phyloP scores from a whole-genome alignment of 2,888 invertebrate genomes.

The Latrodectus hesperus region DNA sequence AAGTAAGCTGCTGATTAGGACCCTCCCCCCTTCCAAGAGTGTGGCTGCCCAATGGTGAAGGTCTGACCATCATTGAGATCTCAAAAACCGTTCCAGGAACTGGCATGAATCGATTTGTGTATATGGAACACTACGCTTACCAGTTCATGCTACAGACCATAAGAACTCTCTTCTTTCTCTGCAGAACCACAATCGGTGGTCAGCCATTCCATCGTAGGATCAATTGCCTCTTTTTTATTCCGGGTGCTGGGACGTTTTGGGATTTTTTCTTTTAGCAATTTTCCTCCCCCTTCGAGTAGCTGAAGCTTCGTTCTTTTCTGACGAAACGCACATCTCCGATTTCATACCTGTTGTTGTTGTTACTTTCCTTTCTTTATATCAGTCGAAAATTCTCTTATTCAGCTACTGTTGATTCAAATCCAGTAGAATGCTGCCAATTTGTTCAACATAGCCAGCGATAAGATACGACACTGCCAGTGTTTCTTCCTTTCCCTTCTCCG shows the following conservation, averaged over 20 bases:
- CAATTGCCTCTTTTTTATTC: neutral
- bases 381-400: too few species aligned
- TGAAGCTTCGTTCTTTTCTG: constrained; percentile 10
- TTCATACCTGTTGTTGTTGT: neutral
- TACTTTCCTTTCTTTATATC: neutral
- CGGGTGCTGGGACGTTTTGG: neutral
- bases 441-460: neutral
- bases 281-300: neutral
- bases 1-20: constrained; percentile 11
- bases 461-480: neutral
- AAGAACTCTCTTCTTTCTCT: constrained; percentile 1
- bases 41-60: constrained; percentile 44
- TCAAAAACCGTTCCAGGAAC: constrained; percentile 2
- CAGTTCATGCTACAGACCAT: neutral
- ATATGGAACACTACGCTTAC: neutral
- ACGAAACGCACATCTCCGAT: constrained; percentile 20
- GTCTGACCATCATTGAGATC: constrained; percentile 25
- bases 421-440: neutral
- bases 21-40: constrained; percentile 2
- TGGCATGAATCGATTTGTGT: neutral
- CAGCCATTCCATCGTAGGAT: neutral
- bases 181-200: neutral
- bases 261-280: neutral
- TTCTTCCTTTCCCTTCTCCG: neutral
- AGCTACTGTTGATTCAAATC: neutral